Evolutionary conservation across 2,797 vertebrate species (phyloP).

Genomic region (Carcharodon carcharias): DNA sequence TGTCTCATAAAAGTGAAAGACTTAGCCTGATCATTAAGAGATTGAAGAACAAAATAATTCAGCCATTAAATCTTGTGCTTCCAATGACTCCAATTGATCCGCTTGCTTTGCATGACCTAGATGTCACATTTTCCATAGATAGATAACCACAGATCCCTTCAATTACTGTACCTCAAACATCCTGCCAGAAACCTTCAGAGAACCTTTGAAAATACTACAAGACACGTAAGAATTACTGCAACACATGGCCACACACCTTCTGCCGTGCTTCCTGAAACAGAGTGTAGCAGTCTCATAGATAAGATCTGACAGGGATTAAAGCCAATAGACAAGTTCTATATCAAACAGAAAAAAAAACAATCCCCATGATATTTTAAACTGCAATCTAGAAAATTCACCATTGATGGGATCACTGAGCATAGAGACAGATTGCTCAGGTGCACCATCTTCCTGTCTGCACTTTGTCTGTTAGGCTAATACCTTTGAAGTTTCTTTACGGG

Average conservation of each 20-base stretch:
- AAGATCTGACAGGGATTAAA: not conserved
- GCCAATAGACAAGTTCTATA: not conserved
- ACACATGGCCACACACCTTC: not conserved
- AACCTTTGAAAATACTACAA: not conserved
- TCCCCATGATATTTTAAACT: not conserved
- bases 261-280: not conserved
- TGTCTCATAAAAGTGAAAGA: not conserved
- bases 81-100: not conserved
- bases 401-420: not conserved
- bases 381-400: not conserved
- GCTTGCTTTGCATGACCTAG: not conserved
- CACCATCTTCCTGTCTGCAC: not conserved
- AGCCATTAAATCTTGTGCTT: not conserved
- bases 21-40: not conserved
- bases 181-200: slow-evolving; percentile 13
- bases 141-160: not conserved
- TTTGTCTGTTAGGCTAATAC: not conserved
- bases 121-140: not conserved
- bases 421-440: not conserved
- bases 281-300: not conserved
- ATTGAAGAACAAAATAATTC: not conserved
- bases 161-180: not conserved
- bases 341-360: not conserved
- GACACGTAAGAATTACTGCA: not conserved
- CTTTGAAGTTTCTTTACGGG: not conserved